Evolutionary conservation across 2,888 invertebrate genomes (phyloP).

Genomic region (Tryphoninae sp.): DNA sequence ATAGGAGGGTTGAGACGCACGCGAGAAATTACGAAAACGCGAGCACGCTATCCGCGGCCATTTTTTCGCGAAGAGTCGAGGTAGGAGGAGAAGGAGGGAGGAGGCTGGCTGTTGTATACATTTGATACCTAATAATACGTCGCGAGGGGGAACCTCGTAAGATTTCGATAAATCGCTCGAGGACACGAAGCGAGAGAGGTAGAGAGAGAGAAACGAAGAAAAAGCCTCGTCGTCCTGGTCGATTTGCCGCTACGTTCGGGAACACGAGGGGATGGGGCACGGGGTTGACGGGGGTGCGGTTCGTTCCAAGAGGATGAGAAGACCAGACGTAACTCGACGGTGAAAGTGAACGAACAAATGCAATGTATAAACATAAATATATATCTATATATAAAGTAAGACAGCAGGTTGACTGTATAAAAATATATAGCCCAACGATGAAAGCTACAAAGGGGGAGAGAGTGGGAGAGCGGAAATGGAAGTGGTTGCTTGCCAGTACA

Average conservation of each 20-base stretch:
- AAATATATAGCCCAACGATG: background rate
- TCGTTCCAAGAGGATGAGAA: background rate
- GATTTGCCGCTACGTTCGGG: background rate
- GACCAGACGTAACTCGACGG: background rate
- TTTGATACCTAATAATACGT: slow-evolving; percentile 45
- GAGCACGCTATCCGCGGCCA: slow-evolving; percentile 46
- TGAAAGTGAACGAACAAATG: background rate
- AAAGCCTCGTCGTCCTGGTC: slow-evolving; percentile 3
- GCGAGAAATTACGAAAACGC: slow-evolving; percentile 51
- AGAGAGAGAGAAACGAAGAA: background rate
- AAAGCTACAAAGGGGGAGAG: background rate
- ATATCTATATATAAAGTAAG: too few species aligned
- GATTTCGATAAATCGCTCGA: slow-evolving; percentile 52
- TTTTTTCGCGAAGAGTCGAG: slow-evolving; percentile 16
- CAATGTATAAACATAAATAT: too few species aligned
- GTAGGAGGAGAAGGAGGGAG: too few species aligned
- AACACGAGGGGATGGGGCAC: too few species aligned
- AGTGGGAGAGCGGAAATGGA: background rate
- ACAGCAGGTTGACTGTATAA: too few species aligned
- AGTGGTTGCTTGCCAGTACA: background rate
- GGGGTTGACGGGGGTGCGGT: too few species aligned
- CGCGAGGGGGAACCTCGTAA: slow-evolving; percentile 26
- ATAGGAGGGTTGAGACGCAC: slow-evolving; percentile 27
- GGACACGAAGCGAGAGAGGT: slow-evolving; percentile 39
- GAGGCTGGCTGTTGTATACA: background rate